Conservation (phyloP, 2,888 invertebrate genomes). For the Spisula solida region DNA sequence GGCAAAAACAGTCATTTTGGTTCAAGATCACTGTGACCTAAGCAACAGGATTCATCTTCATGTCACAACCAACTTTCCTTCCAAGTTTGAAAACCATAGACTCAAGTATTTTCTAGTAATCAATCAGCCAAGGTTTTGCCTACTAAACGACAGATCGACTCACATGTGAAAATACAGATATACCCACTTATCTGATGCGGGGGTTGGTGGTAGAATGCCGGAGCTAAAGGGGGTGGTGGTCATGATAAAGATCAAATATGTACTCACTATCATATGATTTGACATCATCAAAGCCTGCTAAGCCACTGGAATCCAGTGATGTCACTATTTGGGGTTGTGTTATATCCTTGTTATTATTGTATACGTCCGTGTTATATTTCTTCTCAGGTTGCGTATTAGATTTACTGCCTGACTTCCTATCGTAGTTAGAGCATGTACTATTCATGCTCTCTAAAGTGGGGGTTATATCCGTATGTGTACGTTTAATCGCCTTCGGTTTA, state of each 20-base stretch:
- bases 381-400: slow-evolving; percentile 60
- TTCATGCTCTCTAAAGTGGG: slow-evolving; percentile 30
- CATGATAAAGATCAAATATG: neutral
- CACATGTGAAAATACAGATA: too few relatives aligned
- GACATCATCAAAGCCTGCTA: slow-evolving; percentile 56
- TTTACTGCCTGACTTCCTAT: slow-evolving; percentile 65
- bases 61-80: too few relatives aligned
- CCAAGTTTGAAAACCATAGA: too few relatives aligned
- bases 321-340: slow-evolving; percentile 49
- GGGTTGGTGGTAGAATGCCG: too few relatives aligned
- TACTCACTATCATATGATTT: slow-evolving; percentile 51
- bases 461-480: slow-evolving; percentile 57
- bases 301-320: slow-evolving; percentile 55
- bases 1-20: too few relatives aligned
- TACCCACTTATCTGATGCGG: too few relatives aligned
- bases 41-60: too few relatives aligned
- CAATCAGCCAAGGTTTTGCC: too few relatives aligned
- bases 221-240: too few relatives aligned
- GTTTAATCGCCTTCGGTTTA: slow-evolving; percentile 76
- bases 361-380: slow-evolving; percentile 55
- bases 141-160: too few relatives aligned
- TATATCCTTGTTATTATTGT: slow-evolving; percentile 64
- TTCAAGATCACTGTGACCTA: too few relatives aligned
- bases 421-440: slow-evolving; percentile 48
- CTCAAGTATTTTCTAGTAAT: too few relatives aligned